Evolutionary conservation across 2,797 vertebrate species (phyloP), one percentile per base, ranked within the genome.

Genomic region (Channallabes apus): DNA sequence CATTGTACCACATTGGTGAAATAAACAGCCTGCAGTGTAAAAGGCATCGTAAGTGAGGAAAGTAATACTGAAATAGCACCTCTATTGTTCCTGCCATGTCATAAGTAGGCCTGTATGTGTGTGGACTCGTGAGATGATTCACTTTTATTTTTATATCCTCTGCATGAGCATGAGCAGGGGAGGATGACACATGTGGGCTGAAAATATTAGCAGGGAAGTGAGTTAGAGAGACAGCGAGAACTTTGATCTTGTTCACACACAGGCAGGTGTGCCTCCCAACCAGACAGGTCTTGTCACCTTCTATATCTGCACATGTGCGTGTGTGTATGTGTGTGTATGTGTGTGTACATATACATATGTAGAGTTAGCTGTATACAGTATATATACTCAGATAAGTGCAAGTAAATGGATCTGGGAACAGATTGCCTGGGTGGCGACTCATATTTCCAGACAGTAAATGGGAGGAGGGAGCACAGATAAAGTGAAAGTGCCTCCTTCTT

Each of bases 221-320:
- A 68, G 61, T 77, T 54, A 27, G 72, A 76, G 84, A 84, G 72
- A 80, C 81, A 80, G 83, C 18, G 61, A 67, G 75, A 90, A 87
- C 89, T 90, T 90, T 90, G 90, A 90, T 90, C 88, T 90, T 83
- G 62, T 65, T 86, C 71, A 72, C 86, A 85, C 67, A 76, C 38
- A 79, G 86, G 83, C 89, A 89, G 86, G 87, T 90, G 86, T 80
- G 82, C 88, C 85, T 89, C 88, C 88, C 86, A 85, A 85, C 81
- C 90, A 90, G 90, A 89, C 85, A 87, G 83, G 58, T 85, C 83
- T 85, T 84, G 88, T 87, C 89, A 86, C 85, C 87, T 78, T 75
- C 81, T 83, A 86, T 88, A 89, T 88, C 89, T 85, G 84, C 69
- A 65, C 41, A 72, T 54, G 12, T 14, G 51, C 12, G 51, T 51